Percentiles rank a stretch among this genome's conserved stretches.
Conservation (phyloP, 1,140 invertebrate genomes). For the Drosophila guanche region DNA sequence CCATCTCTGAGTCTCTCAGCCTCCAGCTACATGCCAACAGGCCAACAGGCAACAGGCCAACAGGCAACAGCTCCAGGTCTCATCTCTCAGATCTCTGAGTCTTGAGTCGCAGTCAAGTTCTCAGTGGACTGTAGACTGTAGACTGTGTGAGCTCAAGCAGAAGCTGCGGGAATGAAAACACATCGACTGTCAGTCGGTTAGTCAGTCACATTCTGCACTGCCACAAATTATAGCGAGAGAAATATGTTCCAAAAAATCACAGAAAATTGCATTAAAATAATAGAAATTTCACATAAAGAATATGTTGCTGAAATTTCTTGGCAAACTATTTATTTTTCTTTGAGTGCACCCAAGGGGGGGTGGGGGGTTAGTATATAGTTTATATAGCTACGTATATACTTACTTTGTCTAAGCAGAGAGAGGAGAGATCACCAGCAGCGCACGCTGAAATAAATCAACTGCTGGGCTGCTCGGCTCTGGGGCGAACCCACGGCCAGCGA, state of each 20-base stretch:
- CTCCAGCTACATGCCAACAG: conserved; percentile 8
- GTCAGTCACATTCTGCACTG: conserved; percentile 20
- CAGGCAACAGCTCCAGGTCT: too few species aligned
- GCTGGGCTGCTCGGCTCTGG: conserved; percentile 13
- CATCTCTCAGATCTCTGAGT: conserved; percentile 32
- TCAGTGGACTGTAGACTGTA: neutral
- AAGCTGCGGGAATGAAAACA: conserved; percentile 62
- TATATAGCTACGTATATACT: conserved; percentile 43
- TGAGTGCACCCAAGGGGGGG: conserved; percentile 20
- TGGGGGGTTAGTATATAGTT: conserved; percentile 49
- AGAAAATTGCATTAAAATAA: neutral
- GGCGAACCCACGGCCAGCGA: conserved; percentile 52
- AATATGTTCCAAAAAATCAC: too few species aligned
- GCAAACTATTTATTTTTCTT: conserved; percentile 10
- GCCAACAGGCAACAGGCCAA: too few species aligned
- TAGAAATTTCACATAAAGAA: too few species aligned
- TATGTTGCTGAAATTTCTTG: too few species aligned
- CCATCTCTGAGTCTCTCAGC: conserved; percentile 18
- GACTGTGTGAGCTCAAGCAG: conserved; percentile 70
- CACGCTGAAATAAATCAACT: conserved; percentile 83
- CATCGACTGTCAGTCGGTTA: conserved; percentile 47
- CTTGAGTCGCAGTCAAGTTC: conserved; percentile 40
- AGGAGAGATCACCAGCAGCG: conserved; percentile 71
- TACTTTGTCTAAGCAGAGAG: conserved; percentile 71
- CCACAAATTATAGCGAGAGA: neutral